Base-by-base conservation (phyloP, 2,888 invertebrate species). In the Diogma glabrata region DNA sequence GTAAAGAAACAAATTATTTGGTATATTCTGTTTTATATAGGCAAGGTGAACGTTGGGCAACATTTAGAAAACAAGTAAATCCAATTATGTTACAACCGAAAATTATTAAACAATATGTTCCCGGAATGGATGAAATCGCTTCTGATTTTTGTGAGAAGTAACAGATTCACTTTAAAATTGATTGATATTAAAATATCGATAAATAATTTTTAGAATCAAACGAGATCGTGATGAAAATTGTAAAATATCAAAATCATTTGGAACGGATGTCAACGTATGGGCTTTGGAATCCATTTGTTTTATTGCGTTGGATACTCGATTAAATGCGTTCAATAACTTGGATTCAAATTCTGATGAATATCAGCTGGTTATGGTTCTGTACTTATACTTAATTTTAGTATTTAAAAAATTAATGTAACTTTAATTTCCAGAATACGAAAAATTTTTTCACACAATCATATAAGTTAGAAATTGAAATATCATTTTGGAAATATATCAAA, bases 11-110 rank as follows among this genome's bases (percentile, higher is more conserved):
- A n/a, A n/a, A n/a, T n/a, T n/a, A n/a, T n/a, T n/a, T n/a, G n/a
- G n/a, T n/a, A n/a, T n/a, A n/a, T n/a, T n/a, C n/a, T n/a, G n/a
- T 30, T 30, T n/a, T n/a, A n/a, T n/a, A 36, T 33, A 77, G 76
- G 3, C 77, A 81, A 65, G 84, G 81, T 1, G 72, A 76, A 12
- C 71, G 77, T 56, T 85, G 85, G 85, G 74, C 77, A 36, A 72
- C 76, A 50, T 74, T 84, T 56, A 72, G 85, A 16, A 75, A 77
- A 1, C 78, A 77, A 53, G 80, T 82, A 0, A 83, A 84, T 64
- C 80, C 80, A 49, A 73, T 80, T 28, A 68, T 85, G 64, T 65
- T 85, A 64, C 75, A 80, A 59, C 79, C 82, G 0, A 76, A 78
- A 56, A 64, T 74, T 53, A 70, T 75, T 2, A 75, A 73, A 60